Evolutionary conservation across 2,797 vertebrate genomes (phyloP).

Genomic region (Sebastes nivosus): DNA sequence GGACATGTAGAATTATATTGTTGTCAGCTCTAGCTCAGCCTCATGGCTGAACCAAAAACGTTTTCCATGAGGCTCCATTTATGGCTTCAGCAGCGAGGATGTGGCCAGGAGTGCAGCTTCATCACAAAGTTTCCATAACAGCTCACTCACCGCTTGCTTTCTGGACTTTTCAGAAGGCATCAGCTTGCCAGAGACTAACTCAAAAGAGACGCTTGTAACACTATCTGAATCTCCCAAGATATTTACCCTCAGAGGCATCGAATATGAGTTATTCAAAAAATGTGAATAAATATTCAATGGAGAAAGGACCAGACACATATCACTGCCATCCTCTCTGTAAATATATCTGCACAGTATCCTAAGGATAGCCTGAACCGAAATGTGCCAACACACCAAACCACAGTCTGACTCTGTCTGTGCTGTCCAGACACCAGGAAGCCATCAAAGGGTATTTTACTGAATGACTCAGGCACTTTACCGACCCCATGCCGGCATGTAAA

Average conservation of each 20-base stretch:
- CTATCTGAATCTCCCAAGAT: neutral
- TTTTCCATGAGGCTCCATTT: conserved; percentile 54
- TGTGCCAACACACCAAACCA: conserved; percentile 58
- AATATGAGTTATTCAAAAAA: conserved; percentile 2
- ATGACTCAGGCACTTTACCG: conserved; percentile 62
- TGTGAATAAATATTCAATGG: conserved; percentile 9
- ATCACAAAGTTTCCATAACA: conserved; percentile 54
- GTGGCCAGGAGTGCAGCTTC: conserved; percentile 60
- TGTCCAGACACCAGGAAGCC: conserved; percentile 66
- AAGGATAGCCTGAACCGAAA: neutral
- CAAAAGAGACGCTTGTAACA: neutral
- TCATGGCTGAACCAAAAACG: conserved; percentile 12
- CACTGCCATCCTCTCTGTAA: neutral
- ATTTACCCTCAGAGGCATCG: neutral
- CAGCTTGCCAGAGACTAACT: neutral
- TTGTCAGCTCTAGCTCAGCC: conserved; percentile 28
- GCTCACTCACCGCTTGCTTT: conserved; percentile 23
- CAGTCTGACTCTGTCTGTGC: conserved; percentile 57
- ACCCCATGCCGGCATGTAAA: conserved; percentile 25
- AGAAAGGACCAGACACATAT: neutral
- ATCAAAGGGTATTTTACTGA: conserved; percentile 52
- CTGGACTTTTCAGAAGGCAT: conserved; percentile 8
- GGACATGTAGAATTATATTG: neutral
- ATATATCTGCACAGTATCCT: conserved; percentile 5
- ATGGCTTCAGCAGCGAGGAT: conserved; percentile 64